Base-by-base conservation (phyloP, 2,888 invertebrate genomes). In the Alcis repandata region DNA sequence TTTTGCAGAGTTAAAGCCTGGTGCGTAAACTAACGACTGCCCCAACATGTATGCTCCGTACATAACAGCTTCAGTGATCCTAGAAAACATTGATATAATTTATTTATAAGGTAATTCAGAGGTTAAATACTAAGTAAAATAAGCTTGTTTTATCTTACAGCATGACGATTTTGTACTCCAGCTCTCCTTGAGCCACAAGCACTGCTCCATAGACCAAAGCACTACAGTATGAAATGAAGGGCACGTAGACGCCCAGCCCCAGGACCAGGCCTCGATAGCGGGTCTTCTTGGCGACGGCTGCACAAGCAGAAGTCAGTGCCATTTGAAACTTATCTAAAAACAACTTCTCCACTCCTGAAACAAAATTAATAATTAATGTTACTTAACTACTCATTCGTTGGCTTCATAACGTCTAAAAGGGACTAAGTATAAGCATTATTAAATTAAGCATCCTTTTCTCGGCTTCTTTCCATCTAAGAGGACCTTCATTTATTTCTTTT, bases 31-130 rank as follows among this genome's bases (percentile, higher is more conserved):
- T 46, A 97, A 84, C 0, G 96, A 96, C 82, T 96, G 96, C 0
- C 96, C 97, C 73, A 97, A 83, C 96, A 96, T 96, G 94, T 96
- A 96, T 0, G 96, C 96, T 7, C 97, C 97, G 70, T 96, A 96
- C 84, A 97, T 96, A 2, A 97, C 86, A 0, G 96, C 95, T 84
- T 97, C 96, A 8, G 95, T 96, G 0, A 97, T 96, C 72, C 96
- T 96, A 70, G 11, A 80, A 75, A 59, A 62, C n/a, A 36, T 11
- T 36, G 36, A 11, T 36, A 11, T 36, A 36, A 36, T 11, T 8
- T 7, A 3, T 7, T 11, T 36, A 11, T 11, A 36, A 36, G 36
- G 9, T n/a, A n/a, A n/a, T n/a, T n/a, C n/a, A n/a, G n/a, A n/a
- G n/a, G n/a, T n/a, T n/a, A 36, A 1, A 11, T 36, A 36, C 9